Evolutionary conservation across 2,888 invertebrate genomes (phyloP).

Genomic region (Colletes collaris): DNA sequence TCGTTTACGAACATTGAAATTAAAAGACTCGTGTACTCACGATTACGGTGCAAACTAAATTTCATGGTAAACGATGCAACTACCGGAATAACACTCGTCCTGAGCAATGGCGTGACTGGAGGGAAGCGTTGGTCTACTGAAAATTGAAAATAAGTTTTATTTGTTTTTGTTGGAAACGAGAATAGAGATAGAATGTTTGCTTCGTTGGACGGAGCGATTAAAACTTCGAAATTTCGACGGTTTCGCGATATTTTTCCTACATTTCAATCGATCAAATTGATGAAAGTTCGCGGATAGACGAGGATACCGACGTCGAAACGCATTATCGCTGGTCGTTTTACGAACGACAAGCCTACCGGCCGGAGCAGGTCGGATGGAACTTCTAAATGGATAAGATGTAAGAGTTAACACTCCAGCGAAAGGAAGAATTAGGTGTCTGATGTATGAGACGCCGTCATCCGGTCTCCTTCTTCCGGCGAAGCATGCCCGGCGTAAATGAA

Average conservation of each 20-base stretch:
- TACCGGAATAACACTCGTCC: too few species aligned
- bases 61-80: too few species aligned
- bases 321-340: conserved; percentile 74
- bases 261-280: conserved; percentile 19
- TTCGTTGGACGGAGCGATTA: too few species aligned
- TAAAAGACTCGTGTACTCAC: neutral
- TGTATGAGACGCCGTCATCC: conserved; percentile 71
- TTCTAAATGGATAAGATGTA: conserved; percentile 78
- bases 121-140: too few species aligned
- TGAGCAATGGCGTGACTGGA: too few species aligned
- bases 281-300: conserved; percentile 31
- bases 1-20: neutral
- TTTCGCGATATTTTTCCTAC: too few species aligned
- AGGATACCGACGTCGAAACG: conserved; percentile 42
- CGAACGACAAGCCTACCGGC: conserved; percentile 69
- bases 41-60: too few species aligned
- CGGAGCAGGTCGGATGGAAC: conserved; percentile 71
- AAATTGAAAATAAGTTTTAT: too few species aligned
- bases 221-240: too few species aligned
- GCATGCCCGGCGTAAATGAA: conserved; percentile 56
- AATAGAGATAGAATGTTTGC: too few species aligned
- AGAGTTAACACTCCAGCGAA: conserved; percentile 72
- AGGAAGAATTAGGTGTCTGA: conserved; percentile 75
- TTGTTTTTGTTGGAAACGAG: too few species aligned
- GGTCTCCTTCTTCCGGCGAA: conserved; percentile 45